Percentiles rank a stretch among this genome's conserved stretches.
Conservation (phyloP, 2,797 vertebrate species). For the Bradypodion pumilum region DNA sequence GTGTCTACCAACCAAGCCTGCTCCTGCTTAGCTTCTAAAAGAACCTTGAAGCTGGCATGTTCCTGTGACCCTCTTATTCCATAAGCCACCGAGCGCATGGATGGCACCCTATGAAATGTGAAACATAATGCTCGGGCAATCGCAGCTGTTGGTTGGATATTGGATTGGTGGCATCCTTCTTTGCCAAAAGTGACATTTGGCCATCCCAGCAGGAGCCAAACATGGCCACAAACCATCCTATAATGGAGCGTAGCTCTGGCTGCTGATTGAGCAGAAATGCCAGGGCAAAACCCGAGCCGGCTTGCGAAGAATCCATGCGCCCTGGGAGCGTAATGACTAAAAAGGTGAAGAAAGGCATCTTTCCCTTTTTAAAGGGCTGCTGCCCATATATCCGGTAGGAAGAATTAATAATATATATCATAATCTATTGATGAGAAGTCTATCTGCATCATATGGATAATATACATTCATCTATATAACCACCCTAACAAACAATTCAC, state of each 20-base stretch:
- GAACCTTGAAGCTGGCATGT: too few relatives aligned
- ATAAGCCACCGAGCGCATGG: too few relatives aligned
- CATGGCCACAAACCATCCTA: accelerated
- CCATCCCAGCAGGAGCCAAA: background rate
- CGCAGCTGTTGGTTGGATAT: too few relatives aligned
- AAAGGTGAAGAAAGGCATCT: constrained; percentile 34
- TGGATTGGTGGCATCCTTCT: too few relatives aligned
- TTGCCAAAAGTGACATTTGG: background rate
- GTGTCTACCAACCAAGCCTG: too few relatives aligned
- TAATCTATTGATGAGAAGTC: constrained; percentile 64
- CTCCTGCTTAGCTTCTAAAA: too few relatives aligned
- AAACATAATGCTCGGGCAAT: background rate
- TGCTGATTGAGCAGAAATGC: background rate
- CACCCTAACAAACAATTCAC: constrained; percentile 70
- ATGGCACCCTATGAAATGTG: background rate
- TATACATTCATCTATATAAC: constrained; percentile 69
- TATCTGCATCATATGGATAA: constrained; percentile 60
- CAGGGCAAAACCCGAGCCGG: background rate
- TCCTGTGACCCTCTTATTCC: too few relatives aligned
- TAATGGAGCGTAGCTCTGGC: accelerated
- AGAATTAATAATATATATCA: constrained; percentile 63
- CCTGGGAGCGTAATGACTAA: background rate
- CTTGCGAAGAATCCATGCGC: background rate
- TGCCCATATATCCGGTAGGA: constrained; percentile 65
- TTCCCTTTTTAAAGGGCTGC: constrained; percentile 27